A percentile compares a stretch with the other conserved stretches of the same genome.
phyloP scores from a whole-genome alignment of 2,888 invertebrate species.

The Cantharis lateralis region DNA sequence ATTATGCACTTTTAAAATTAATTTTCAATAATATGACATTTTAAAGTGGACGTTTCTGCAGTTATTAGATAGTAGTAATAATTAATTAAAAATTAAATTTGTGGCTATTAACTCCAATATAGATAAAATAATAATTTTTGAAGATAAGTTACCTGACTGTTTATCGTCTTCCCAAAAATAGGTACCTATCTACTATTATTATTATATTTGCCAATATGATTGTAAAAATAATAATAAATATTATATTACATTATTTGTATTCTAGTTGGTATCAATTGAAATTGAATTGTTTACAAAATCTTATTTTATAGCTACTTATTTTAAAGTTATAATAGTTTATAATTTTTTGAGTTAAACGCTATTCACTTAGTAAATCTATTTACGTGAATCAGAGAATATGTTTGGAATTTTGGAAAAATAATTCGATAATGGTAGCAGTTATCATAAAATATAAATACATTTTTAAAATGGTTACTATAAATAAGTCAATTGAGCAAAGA shows the following conservation, averaged over 20 bases:
- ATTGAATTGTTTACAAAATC: not conserved
- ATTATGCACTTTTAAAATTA: not conserved
- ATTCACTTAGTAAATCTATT: slow-evolving; percentile 47
- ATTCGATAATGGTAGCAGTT: slow-evolving; percentile 41
- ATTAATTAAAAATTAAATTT: not conserved
- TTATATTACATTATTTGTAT: no score
- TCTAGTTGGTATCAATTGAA: not conserved
- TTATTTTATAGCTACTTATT: slow-evolving; percentile 11
- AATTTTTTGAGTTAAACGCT: slow-evolving; percentile 36
- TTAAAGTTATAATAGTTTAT: slow-evolving; percentile 38
- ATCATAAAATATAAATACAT: slow-evolving; percentile 34
- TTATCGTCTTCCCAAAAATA: not conserved
- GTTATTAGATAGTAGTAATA: not conserved
- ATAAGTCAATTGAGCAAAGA: slow-evolving; percentile 41
- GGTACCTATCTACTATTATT: no score
- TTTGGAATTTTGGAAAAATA: slow-evolving; percentile 46
- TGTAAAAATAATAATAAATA: no score
- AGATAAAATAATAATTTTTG: not conserved
- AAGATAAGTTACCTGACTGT: not conserved
- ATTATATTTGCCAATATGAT: no score
- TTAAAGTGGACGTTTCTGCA: not conserved
- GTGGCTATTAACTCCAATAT: not conserved
- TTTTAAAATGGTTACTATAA: slow-evolving; percentile 41
- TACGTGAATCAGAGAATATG: slow-evolving; percentile 43
- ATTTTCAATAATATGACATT: not conserved